These are phyloP conservation scores for Podocnemis expansa DNA, from an alignment of 2,113 vertebrate species.

Conservation along the genomic window DNA sequence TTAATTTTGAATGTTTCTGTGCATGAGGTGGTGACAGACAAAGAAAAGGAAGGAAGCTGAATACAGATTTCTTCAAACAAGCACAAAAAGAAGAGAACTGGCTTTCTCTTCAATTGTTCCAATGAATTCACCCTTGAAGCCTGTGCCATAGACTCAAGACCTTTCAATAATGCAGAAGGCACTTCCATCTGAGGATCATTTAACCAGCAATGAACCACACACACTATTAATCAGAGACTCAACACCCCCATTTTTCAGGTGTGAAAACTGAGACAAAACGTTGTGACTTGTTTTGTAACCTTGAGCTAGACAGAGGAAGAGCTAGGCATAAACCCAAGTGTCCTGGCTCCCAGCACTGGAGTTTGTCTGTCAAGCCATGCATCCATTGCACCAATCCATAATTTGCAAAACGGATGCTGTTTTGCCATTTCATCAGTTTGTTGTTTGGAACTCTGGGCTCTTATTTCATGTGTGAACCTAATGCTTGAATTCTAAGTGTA, in stretches of 20 bases:
- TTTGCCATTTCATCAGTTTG: background rate
- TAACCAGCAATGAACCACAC: background rate
- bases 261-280: background rate
- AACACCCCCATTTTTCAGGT: background rate
- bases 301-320: background rate
- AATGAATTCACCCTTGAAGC: background rate
- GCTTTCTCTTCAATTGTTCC: background rate
- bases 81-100: background rate
- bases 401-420: background rate
- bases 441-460: background rate
- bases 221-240: background rate
- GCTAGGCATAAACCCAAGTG: background rate
- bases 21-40: background rate
- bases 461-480: background rate
- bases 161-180: background rate
- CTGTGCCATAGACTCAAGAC: accelerated
- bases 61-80: background rate
- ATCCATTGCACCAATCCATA: background rate
- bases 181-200: background rate
- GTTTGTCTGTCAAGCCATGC: background rate
- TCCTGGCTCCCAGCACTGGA: background rate
- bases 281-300: background rate
- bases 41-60: background rate
- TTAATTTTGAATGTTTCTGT: background rate
- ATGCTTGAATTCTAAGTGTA: background rate